Evolutionary conservation across 2,888 invertebrate genomes (phyloP).

Genomic region (Temnothorax rugatulus): DNA sequence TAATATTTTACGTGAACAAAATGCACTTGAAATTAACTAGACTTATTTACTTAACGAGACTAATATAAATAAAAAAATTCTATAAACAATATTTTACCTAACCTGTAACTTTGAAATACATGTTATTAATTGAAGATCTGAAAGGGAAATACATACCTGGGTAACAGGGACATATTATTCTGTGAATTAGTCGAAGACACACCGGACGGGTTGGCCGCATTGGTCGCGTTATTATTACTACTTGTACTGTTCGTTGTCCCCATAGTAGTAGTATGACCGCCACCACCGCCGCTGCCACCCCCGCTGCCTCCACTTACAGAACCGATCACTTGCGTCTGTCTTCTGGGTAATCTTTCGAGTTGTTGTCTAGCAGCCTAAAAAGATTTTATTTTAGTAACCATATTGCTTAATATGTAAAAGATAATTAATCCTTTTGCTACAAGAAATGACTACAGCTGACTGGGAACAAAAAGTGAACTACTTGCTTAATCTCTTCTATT

Average conservation of each 20-base stretch:
- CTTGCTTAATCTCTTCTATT: background rate
- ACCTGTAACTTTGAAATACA: background rate
- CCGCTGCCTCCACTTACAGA: constrained; percentile 86
- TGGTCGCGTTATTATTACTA: constrained; percentile 84
- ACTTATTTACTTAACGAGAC: background rate
- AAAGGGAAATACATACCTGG: constrained; percentile 79
- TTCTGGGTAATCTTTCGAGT: constrained; percentile 94
- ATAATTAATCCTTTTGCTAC: background rate
- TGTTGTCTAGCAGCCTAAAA: constrained; percentile 94
- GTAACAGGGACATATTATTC: constrained; percentile 84
- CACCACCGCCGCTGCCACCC: constrained; percentile 81
- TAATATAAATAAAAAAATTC: background rate
- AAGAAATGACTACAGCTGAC: background rate
- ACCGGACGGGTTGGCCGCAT: constrained; percentile 82
- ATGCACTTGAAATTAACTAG: background rate
- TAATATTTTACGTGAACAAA: background rate
- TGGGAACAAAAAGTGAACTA: background rate
- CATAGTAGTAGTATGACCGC: constrained; percentile 84
- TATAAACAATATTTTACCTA: background rate
- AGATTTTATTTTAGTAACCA: constrained; percentile 19
- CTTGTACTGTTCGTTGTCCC: constrained; percentile 83
- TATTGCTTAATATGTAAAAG: background rate
- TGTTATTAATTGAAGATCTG: background rate
- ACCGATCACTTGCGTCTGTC: constrained; percentile 90
- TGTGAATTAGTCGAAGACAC: constrained; percentile 82